Percentiles rank a stretch among this genome's conserved stretches.
Evolutionary conservation across 1,140 invertebrate species (phyloP).

Genomic region (Papilio dardanus): DNA sequence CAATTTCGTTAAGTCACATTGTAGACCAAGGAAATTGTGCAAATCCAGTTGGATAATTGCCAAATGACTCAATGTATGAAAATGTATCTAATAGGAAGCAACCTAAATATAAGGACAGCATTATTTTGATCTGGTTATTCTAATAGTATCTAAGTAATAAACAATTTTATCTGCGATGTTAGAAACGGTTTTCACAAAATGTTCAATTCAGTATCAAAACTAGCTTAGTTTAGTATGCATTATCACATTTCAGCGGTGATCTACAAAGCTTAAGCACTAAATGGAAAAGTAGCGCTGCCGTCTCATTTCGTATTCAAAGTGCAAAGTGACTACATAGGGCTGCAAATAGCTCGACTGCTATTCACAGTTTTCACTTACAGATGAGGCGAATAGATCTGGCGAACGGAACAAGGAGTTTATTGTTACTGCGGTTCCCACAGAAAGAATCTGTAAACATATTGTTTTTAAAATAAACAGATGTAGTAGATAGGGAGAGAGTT

Average conservation of each 20-base stretch:
- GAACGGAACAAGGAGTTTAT: not conserved
- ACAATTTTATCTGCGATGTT: not conserved
- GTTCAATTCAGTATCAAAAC: too few species aligned
- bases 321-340: slow-evolving; percentile 11
- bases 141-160: too few species aligned
- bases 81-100: not conserved
- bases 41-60: not conserved
- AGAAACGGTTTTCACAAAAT: not conserved
- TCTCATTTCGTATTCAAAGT: slow-evolving; percentile 19
- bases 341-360: not conserved
- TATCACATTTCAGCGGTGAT: not conserved
- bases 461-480: not conserved
- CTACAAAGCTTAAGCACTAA: slow-evolving; percentile 10
- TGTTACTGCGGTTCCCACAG: not conserved
- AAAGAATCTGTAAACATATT: too few species aligned
- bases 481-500: not conserved
- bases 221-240: not conserved
- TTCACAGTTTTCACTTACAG: slow-evolving; percentile 15
- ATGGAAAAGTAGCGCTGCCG: slow-evolving; percentile 6
- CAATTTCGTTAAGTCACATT: not conserved
- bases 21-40: not conserved
- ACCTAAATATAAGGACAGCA: not conserved
- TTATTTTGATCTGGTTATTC: too few species aligned
- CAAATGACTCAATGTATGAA: not conserved
- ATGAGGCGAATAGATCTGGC: not conserved